A percentile compares a stretch with the other conserved stretches of the same genome.
Conservation (phyloP, 2,113 vertebrate genomes). For the Baryphthengus martii region DNA sequence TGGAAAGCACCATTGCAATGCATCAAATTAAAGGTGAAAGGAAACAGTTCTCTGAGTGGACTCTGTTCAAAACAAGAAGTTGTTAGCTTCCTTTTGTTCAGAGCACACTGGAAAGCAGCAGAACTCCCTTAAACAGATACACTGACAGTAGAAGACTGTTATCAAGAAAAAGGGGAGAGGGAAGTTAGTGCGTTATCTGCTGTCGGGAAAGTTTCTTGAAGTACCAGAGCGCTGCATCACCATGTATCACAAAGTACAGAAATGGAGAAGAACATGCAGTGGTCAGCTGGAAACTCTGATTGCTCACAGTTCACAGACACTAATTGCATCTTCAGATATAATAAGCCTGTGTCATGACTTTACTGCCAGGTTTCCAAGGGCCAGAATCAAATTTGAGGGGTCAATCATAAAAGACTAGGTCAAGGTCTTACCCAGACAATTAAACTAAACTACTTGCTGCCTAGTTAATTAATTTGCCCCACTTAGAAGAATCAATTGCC, state of each 20-base stretch:
- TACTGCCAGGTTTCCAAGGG: neutral
- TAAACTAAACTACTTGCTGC: neutral
- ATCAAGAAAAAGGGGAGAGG: neutral
- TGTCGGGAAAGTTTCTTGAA: neutral
- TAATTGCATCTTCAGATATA: neutral
- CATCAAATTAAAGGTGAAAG: neutral
- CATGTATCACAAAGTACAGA: neutral
- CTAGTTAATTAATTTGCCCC: neutral
- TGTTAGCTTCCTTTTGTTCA: neutral
- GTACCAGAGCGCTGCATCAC: neutral
- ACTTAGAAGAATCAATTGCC: neutral
- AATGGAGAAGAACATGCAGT: neutral
- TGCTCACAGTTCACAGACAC: neutral
- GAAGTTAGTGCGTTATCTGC: neutral
- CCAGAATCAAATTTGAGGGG: neutral
- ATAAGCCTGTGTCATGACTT: fast-evolving
- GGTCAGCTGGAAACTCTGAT: neutral
- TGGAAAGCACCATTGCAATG: neutral
- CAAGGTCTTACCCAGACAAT: neutral
- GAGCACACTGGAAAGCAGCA: neutral
- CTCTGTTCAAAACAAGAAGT: neutral
- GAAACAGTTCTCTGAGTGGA: neutral
- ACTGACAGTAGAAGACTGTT: neutral
- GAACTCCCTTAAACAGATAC: neutral
- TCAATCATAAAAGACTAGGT: neutral